Evolutionary conservation across 2,113 vertebrate genomes (phyloP), one percentile per base, ranked within the genome.

Genomic region (Cervus canadensis): DNA sequence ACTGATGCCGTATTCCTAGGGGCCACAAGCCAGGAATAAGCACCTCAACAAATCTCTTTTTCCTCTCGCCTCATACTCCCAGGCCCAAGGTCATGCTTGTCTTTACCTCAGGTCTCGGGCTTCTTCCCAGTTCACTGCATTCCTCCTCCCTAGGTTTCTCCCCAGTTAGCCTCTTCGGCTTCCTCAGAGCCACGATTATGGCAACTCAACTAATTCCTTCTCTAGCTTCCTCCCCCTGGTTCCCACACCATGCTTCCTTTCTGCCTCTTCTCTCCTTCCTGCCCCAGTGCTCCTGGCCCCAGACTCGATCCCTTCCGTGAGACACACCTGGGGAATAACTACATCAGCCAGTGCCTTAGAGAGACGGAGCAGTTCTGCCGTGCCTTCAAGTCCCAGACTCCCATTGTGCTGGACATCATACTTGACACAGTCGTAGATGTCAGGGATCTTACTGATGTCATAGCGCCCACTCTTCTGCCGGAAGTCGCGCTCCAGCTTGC

Each of bases 371-470:
- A 99, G 99, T 57, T 99, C 99, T 71, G 99, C 98, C 9, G 99
- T 99, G 98, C 99, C 99, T 98, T 99, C 99, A 95, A 99, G 99
- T 43, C 99, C 99, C 95, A 99, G 99, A 0, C 99, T 98, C 9
- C 98, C 98, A 94, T 99, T 99, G 99, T 99, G 99, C 97, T 99
- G 99, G 2, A 99, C 99, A 7, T 99, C 99, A 5, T 99, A 99
- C 96, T 99, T 99, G 97, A 99, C 99, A 71, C 99, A 99, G 99
- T 99, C 99, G 0, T 99, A 99, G 96, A 99, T 99, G 93, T 99
- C 99, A 0, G 99, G 99, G 94, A 99, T 99, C 98, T 99, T 99
- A 98, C 99, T 99, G 98, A 99, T 99, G 98, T 99, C 99, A 0
- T 99, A 99, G 54, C 99, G 99, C 17, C 99, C 99, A 0, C 98